Evolutionary conservation across 2,888 invertebrate species (phyloP), one percentile per base, ranked within the genome.

Genomic region (Zaprionus lineosus): DNA sequence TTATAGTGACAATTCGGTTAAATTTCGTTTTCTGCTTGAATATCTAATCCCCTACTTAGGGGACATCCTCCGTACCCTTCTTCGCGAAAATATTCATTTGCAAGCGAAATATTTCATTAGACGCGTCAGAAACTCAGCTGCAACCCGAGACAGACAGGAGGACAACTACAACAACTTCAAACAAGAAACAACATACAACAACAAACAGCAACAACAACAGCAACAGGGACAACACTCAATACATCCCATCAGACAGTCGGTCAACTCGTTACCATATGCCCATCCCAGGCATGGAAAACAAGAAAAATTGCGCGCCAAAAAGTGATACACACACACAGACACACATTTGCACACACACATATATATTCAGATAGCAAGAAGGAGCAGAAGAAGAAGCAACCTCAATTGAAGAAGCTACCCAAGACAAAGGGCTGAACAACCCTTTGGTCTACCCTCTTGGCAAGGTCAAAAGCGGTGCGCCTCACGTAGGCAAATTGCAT

Each of bases 281-380:
- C 53, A 50, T 18, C 15, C 15, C 4, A 16, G 15, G 11, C 29
- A 24, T 21, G 43, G 48, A 19, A 50, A 36, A 51, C 41, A 39
- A 34, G 43, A 52, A 68, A 51, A 77, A 64, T 78, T 86, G 73
- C 87, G 85, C 87, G 85, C 87, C 86, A 85, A 84, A 86, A 84
- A 44, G 40, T 48, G 51, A 14, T 5, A 19, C 18, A 59, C 12
- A 37, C 29, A 28, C 19, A 43, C 14, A 56, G 24, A 47, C 4
- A 34, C 11, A 40, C 36, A 14, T 6, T n/a, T n/a, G 33, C 19
- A 29, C 29, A 28, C 26, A 43, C 14, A 56, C 15, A 47, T 3
- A 28, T 11, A 39, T 29, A 16, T 6, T 33, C 14, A 29, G 15
- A 14, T 5, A 15, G 52, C 46, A 43, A 47, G 37, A 51, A 37